Base-by-base conservation (phyloP, 2,797 vertebrate species). In the Melanogrammus aeglefinus region DNA sequence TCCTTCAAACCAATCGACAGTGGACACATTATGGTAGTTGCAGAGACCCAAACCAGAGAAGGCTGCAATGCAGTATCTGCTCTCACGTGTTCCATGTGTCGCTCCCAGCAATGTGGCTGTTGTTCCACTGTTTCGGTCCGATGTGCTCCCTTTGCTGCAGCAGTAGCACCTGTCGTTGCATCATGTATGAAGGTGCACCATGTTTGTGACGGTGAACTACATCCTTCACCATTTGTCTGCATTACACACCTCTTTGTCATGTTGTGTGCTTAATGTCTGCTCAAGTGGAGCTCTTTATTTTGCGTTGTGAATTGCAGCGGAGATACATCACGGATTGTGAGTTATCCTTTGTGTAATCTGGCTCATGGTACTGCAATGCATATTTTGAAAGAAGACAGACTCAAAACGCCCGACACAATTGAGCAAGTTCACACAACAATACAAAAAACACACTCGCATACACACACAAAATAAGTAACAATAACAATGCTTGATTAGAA, bases 1-100 rank as follows among this genome's bases (percentile, higher is more conserved):
- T 77, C 73, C 77, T 89, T 79, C 83, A 83, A 80, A 33, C 76
- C 84, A 81, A 74, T 76, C 84, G 39, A 88, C 85, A 72, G 75
- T 74, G 77, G 35, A 86, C 76, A 73, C 76, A 81, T 86, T 80
- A 77, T 80, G 29, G 82, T 75, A 82, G 78, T 41, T 0, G 4
- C 74, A 83, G 73, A 78, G 73, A 82, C 85, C 73, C 82, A 72
- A 80, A 4, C 76, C 6, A 70, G 0, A 51, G 41, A 6, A 78
- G 33, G 76, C 24, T 73, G 71, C 44, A 63, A 66, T 77, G 21
- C 78, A 75, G 79, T 78, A 78, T 2, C 51, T 83, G 51, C 31
- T 71, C 57, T 75, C 16, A 77, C 77, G 79, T 70, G 69, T 13
- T 31, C 70, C 70, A 16, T 21, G 14, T 72, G 69, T 29, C 4